These are phyloP conservation scores for Budorcas taxicolor DNA, from an alignment of 2,113 vertebrate genomes.

Conservation along the genomic window DNA sequence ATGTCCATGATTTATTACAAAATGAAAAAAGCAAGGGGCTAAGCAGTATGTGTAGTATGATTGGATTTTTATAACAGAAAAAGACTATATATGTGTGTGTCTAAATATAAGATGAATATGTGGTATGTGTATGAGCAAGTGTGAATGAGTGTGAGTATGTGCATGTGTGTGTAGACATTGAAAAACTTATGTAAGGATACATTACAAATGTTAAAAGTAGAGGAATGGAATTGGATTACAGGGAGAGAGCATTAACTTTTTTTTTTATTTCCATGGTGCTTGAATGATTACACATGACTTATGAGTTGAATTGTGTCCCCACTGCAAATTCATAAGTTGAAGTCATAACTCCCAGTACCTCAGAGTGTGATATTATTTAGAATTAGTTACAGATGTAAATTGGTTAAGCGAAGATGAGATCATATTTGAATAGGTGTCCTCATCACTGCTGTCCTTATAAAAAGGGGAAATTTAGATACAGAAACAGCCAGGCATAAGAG, in stretches of 20 bases:
- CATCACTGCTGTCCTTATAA: neutral
- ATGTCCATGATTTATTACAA: neutral
- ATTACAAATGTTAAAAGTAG: slow-evolving; percentile 21
- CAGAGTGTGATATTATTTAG: neutral
- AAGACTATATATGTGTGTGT: neutral
- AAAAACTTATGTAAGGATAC: neutral
- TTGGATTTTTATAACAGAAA: neutral
- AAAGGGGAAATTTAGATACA: neutral
- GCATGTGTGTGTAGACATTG: neutral
- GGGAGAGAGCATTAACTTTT: neutral
- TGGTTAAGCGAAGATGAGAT: neutral
- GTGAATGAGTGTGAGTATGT: neutral
- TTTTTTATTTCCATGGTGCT: neutral
- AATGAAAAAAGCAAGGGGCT: neutral
- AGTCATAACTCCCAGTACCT: neutral
- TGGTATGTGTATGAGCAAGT: neutral
- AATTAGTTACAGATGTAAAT: neutral
- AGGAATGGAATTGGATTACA: neutral
- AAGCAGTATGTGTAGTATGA: neutral
- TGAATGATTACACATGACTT: neutral
- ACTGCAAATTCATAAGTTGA: neutral
- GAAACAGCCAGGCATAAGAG: neutral
- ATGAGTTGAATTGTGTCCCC: neutral
- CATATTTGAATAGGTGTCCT: neutral
- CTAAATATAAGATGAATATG: neutral